phyloP scores from a whole-genome alignment of 2,113 vertebrate species.

The Lichenostomus cassidix region DNA sequence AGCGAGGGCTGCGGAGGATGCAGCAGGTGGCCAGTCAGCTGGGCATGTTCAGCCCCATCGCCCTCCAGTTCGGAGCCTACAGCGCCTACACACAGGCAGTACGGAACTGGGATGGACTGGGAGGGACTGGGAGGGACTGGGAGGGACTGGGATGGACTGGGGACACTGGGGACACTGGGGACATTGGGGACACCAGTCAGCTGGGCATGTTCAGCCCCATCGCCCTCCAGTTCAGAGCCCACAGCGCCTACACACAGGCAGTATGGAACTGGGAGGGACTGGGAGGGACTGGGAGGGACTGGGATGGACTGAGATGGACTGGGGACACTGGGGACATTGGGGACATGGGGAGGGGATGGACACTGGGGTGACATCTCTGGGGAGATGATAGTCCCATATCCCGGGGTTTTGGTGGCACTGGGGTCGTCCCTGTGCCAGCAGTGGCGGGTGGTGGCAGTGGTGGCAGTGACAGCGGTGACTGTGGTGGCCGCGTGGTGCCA shows the following conservation, averaged over 20 bases:
- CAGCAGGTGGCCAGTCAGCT: too few species aligned
- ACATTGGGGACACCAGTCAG: background rate
- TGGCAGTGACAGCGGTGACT: too few species aligned
- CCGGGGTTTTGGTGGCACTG: background rate
- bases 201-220: background rate
- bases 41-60: too few species aligned
- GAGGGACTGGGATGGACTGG: too few species aligned
- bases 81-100: too few species aligned
- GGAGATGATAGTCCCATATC: too few species aligned
- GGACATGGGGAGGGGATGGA: background rate
- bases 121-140: background rate
- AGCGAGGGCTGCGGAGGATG: too few species aligned
- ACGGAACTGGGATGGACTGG: background rate
- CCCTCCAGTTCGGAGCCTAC: too few species aligned
- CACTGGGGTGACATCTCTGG: too few species aligned
- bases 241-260: background rate
- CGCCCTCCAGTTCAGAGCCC: background rate
- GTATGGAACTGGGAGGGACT: background rate
- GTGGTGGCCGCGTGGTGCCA: background rate
- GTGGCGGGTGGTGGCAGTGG: background rate
- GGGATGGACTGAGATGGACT: background rate
- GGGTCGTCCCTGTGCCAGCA: background rate
- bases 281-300: background rate
- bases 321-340: background rate
- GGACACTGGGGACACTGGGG: too few species aligned